Conservation (phyloP, 2,113 vertebrate genomes). For the Lophotis ruficrista region DNA sequence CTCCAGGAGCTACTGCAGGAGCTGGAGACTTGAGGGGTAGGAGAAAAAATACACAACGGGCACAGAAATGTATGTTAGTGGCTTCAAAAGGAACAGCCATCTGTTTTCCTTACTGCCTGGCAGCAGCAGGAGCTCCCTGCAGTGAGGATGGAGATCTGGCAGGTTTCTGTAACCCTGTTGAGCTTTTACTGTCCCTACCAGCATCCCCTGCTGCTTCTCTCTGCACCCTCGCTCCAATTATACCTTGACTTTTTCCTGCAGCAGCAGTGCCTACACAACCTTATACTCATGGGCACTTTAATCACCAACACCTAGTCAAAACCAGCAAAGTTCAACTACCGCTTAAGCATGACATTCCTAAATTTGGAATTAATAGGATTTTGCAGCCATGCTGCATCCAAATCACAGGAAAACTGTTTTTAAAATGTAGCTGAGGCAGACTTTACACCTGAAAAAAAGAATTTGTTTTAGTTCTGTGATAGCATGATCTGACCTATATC, state of each 20-base stretch:
- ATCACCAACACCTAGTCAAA: not conserved
- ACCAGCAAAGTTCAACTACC: not conserved
- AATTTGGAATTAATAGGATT: not conserved
- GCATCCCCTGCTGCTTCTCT: not conserved
- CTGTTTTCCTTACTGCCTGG: conserved; percentile 52
- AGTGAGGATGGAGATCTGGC: conserved; percentile 40
- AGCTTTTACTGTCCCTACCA: conserved; percentile 29
- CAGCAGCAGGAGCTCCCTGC: conserved; percentile 20
- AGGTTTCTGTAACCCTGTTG: not conserved
- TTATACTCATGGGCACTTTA: not conserved
- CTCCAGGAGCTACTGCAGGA: not conserved
- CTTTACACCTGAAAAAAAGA: not conserved
- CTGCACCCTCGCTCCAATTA: conserved; percentile 14
- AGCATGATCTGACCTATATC: not conserved
- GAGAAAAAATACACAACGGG: conserved; percentile 23
- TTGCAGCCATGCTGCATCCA: not conserved
- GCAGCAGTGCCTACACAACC: not conserved
- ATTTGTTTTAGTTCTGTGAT: not conserved
- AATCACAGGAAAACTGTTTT: not conserved
- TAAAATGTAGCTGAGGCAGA: not conserved
- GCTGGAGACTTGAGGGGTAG: not conserved
- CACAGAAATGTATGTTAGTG: conserved; percentile 5
- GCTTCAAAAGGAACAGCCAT: conserved; percentile 52
- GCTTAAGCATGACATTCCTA: not conserved
- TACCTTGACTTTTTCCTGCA: conserved; percentile 1